A percentile compares a stretch with the other conserved stretches of the same genome.
phyloP scores from a whole-genome alignment of 2,888 invertebrate species.

The Rhagonycha lutea region DNA sequence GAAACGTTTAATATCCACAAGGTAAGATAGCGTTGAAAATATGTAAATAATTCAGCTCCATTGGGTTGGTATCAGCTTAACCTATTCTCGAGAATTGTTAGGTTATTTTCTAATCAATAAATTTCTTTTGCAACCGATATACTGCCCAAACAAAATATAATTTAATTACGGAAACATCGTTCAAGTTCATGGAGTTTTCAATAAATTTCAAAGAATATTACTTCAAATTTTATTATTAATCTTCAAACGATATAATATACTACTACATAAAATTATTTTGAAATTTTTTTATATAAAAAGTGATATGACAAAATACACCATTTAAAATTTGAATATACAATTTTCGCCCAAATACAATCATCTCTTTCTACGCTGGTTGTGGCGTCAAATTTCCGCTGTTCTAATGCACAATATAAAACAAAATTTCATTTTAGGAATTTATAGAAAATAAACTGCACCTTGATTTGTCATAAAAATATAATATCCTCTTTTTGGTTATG shows the following conservation, averaged over 20 bases:
- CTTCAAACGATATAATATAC: too few relatives aligned
- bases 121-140: background rate
- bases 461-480: too few relatives aligned
- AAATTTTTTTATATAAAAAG: too few relatives aligned
- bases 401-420: background rate
- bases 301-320: too few relatives aligned
- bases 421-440: background rate
- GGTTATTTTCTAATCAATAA: background rate
- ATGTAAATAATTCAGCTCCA: background rate
- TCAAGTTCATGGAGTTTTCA: background rate
- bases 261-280: too few relatives aligned
- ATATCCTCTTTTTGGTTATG: too few relatives aligned
- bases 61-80: background rate
- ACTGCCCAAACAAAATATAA: background rate
- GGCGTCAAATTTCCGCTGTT: too few relatives aligned
- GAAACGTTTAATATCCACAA: background rate
- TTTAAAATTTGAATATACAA: background rate
- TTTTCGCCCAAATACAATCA: background rate
- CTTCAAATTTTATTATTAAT: too few relatives aligned
- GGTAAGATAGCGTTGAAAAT: background rate
- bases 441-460: too few relatives aligned
- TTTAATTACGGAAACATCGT: background rate
- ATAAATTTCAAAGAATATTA: background rate
- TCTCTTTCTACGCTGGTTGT: background rate
- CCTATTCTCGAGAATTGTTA: background rate